A percentile compares a stretch with the other conserved stretches of the same genome.
Evolutionary conservation across 1,140 invertebrate genomes (phyloP).

Genomic region (Thalassaphorura encarpata): DNA sequence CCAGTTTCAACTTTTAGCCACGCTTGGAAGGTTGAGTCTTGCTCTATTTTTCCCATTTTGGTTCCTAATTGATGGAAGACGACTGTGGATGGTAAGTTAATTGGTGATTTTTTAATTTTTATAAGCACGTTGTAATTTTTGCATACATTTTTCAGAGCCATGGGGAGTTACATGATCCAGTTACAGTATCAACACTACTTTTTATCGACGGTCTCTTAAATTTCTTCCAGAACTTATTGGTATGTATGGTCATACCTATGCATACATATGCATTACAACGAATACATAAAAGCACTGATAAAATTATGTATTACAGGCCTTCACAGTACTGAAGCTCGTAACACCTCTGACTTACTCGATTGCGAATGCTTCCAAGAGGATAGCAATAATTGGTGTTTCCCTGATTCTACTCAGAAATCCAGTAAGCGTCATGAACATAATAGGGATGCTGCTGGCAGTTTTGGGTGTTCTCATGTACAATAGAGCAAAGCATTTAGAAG

Average conservation of each 20-base stretch:
- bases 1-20: slow-evolving; percentile 72
- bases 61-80: slow-evolving; percentile 54
- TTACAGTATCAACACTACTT: slow-evolving; percentile 45
- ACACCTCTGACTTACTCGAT: slow-evolving; percentile 90
- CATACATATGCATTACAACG: too few relatives aligned
- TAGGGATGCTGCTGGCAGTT: slow-evolving; percentile 84
- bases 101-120: not conserved
- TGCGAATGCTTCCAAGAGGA: slow-evolving; percentile 88
- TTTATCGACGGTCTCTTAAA: slow-evolving; percentile 76
- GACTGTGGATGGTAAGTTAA: not conserved
- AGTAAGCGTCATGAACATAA: slow-evolving; percentile 72
- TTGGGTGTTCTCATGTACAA: slow-evolving; percentile 86
- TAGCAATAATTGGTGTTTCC: slow-evolving; percentile 83
- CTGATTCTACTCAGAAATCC: slow-evolving; percentile 86
- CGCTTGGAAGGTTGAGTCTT: slow-evolving; percentile 66
- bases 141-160: not conserved
- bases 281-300: too few relatives aligned
- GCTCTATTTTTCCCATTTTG: slow-evolving; percentile 81
- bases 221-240: slow-evolving; percentile 90
- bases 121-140: not conserved
- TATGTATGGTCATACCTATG: too few relatives aligned
- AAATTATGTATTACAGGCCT: too few relatives aligned
- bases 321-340: slow-evolving; percentile 79
- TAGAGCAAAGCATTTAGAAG: slow-evolving; percentile 30
- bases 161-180: not conserved